Conservation (phyloP, 1,140 invertebrate genomes). For the Leptinotarsa lineolata region DNA sequence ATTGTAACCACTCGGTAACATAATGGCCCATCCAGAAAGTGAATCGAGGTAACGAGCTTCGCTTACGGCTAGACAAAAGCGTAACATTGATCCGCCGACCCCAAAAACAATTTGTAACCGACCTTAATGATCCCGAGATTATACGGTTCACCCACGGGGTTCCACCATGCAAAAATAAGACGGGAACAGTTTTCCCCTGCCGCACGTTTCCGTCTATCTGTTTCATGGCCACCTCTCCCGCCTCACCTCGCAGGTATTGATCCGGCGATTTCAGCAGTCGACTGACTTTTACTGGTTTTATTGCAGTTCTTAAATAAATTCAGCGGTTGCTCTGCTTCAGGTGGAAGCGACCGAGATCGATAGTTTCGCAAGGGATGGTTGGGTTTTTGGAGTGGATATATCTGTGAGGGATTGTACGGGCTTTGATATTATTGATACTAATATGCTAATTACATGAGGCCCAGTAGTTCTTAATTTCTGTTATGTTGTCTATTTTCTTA, state of each 20-base stretch:
- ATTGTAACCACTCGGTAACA: background rate
- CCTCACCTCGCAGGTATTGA: slow-evolving; percentile 16
- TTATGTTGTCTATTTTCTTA: too few species aligned
- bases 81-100: background rate
- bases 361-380: background rate
- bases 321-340: background rate
- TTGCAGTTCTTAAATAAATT: slow-evolving; percentile 19
- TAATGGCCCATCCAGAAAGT: background rate
- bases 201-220: slow-evolving; percentile 7
- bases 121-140: slow-evolving; percentile 2
- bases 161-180: background rate
- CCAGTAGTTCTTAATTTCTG: too few species aligned
- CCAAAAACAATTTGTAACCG: background rate
- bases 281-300: slow-evolving; percentile 13
- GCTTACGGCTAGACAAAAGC: background rate
- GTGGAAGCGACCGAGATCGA: background rate
- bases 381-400: too few species aligned
- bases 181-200: background rate
- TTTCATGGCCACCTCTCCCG: background rate
- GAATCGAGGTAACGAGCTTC: background rate
- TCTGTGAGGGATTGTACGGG: too few species aligned
- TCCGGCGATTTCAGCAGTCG: slow-evolving; percentile 5
- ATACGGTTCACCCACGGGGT: background rate
- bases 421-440: too few species aligned
- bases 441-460: too few species aligned